phyloP scores from a whole-genome alignment of 2,113 vertebrate species.

The Prietella phreatophila region DNA sequence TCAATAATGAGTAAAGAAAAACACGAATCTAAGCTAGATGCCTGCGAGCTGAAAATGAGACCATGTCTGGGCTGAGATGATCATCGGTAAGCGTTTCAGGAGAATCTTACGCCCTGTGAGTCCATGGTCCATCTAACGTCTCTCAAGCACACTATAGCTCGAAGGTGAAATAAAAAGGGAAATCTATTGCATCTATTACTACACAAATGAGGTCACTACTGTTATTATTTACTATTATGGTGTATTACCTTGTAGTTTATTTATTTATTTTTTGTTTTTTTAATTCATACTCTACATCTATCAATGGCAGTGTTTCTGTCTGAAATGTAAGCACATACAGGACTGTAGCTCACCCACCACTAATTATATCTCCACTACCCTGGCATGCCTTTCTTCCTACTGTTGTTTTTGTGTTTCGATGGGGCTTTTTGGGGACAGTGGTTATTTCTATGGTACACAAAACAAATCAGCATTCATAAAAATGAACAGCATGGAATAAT shows the following conservation, averaged over 20 bases:
- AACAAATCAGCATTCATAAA: conserved; percentile 38
- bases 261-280: background rate
- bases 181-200: conserved; percentile 3
- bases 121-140: conserved; percentile 17
- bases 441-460: conserved; percentile 16
- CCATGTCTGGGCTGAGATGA: conserved; percentile 22
- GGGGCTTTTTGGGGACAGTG: conserved; percentile 13
- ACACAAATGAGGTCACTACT: conserved; percentile 44
- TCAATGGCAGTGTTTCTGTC: conserved; percentile 48
- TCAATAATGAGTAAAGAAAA: conserved; percentile 60
- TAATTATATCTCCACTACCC: conserved; percentile 28
- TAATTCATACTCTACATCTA: conserved; percentile 36
- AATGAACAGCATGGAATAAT: conserved; percentile 51
- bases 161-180: conserved; percentile 6
- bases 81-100: conserved; percentile 5
- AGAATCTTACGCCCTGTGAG: conserved; percentile 9
- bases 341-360: conserved; percentile 36
- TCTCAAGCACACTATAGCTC: conserved; percentile 29
- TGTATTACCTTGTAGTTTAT: conserved; percentile 19
- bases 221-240: background rate
- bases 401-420: background rate
- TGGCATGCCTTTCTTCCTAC: conserved; percentile 16
- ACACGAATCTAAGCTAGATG: conserved; percentile 17
- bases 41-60: conserved; percentile 33
- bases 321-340: conserved; percentile 43